These are phyloP conservation scores for Pseudorasbora parva DNA, from an alignment of 2,113 vertebrate genomes.

Conservation along the genomic window DNA sequence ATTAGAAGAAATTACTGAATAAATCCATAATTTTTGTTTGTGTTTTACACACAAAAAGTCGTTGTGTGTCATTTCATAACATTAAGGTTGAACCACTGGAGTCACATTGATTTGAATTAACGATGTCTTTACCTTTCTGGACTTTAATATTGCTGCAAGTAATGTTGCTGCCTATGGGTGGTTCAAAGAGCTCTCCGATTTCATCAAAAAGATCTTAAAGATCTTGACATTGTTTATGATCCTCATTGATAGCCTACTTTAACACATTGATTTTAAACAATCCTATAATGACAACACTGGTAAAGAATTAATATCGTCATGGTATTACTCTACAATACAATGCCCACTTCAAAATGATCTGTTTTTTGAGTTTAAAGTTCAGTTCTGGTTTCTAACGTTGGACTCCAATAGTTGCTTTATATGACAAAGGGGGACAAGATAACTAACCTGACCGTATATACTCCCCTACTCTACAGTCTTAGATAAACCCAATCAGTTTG, in stretches of 20 bases:
- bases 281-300: neutral
- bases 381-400: neutral
- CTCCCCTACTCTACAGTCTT: neutral
- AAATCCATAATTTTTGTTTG: too few species aligned
- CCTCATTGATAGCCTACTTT: neutral
- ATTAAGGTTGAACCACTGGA: too few species aligned
- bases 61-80: too few species aligned
- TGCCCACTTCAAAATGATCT: neutral
- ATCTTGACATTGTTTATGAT: neutral
- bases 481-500: slow-evolving; percentile 42
- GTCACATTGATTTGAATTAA: too few species aligned
- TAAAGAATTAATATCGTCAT: neutral
- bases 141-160: too few species aligned
- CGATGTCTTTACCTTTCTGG: too few species aligned
- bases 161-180: too few species aligned
- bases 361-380: neutral
- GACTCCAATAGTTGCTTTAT: neutral
- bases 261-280: neutral
- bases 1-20: too few species aligned
- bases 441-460: neutral
- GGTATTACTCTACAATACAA: neutral
- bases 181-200: too few species aligned
- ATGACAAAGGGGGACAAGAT: neutral
- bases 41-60: too few species aligned
- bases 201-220: too few species aligned